Evolutionary conservation across 2,113 vertebrate species (phyloP), one percentile per base, ranked within the genome.

Genomic region (Onychostoma macrolepis): DNA sequence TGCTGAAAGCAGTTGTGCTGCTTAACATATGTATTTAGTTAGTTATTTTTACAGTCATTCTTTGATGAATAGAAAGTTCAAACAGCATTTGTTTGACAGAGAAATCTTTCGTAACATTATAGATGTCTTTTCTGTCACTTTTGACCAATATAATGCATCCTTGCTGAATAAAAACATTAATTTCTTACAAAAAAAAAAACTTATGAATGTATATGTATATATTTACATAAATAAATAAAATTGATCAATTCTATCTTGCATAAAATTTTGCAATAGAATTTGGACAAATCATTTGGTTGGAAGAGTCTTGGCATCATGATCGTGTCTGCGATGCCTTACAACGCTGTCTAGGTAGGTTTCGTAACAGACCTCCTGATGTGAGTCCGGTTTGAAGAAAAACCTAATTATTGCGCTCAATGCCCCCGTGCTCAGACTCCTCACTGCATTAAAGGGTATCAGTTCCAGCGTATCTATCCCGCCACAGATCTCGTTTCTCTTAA

Each of bases 401-500:
- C 28, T 7, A 58, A 78, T 86, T 78, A 63, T 71, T 45, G 24
- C 4, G 53, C 53, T 78, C 26, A 78, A 41, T 45, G 63, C 72
- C 67, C 33, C n/a, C 26, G 38, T 53, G 65, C 83, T 84, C 11
- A 1, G 53, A 78, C 53, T 61, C 26, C 28, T 38, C 77, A 77
- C 36, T 58, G 82, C 74, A 85, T 86, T 87, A 86, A 79, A 86
- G 56, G 21, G 8, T 69, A 85, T 84, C 86, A 50, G 33, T 78
- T 78, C 78, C 67, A 63, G 33, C n/a, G 8, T 67, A 38, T 69
- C 43, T 71, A 72, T 85, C 45, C 58, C 38, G 24, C 77, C 58
- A 56, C n/a, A 15, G 56, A 78, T 79, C 79, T 28, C 65, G 50
- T 88, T 88, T 61, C 79, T 77, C 85, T 67, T 56, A 89, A 87